Base-by-base conservation (phyloP, 2,113 vertebrate species). In the Ophthalmolycus amberensis region DNA sequence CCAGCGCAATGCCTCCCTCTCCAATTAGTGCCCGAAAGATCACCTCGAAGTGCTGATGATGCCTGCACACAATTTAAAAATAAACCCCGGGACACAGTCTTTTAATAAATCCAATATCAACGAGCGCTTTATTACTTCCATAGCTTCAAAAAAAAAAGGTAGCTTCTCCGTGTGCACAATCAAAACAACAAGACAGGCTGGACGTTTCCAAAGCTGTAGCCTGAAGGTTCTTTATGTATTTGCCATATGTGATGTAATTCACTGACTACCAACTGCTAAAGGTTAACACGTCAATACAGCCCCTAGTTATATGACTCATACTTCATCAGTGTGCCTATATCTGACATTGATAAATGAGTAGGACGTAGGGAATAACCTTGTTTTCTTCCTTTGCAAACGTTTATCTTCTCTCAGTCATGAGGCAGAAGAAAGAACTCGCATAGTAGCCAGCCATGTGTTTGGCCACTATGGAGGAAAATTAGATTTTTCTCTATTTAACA, bases 21-120 rank as follows among this genome's bases (percentile, higher is more conserved):
- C 48, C 79, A 79, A 88, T 85, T 84, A 88, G 75, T 64, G 69
- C 58, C 73, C 32, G 44, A 77, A 87, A 79, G 60, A 89, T 84
- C 78, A 82, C 78, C 75, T 79, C 29, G 0, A 37, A 80, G 56
- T 6, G 38, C 27, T 63, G n/a, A 81, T 25, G 59, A 72, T 56
- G 48, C 56, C 56, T 34, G 59, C 22, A 59, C 63, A 44, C 9
- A 27, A 63, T 77, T 74, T 74, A 62, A 70, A 80, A 79, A 78
- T 32, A 67, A 75, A 75, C 9, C 69, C 60, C 9, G 1, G 25
- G 56, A 86, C 56, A 52, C 48, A 73, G 58, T 32, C 32, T 62
- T 72, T 82, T 46, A 37, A 73, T 42, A 32, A 66, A 79, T 68
- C 63, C 25, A n/a, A 75, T 29, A 16, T 32, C 37, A 73, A 79